These are phyloP conservation scores for Pterophyllum scalare DNA, from an alignment of 2,113 vertebrate genomes.

Conservation along the genomic window DNA sequence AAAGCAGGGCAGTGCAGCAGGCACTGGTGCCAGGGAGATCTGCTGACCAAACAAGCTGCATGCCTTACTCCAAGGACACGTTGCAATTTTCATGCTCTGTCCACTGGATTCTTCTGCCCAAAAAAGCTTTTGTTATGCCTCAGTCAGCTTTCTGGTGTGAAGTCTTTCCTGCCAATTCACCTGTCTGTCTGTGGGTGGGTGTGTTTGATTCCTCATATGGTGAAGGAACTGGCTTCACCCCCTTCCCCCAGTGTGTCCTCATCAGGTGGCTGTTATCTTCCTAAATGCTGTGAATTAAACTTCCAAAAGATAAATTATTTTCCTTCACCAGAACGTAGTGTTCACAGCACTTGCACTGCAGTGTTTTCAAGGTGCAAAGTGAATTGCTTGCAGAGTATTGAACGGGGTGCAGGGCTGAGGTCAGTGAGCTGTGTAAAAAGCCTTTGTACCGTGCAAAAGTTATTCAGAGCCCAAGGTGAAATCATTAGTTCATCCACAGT, in stretches of 20 bases:
- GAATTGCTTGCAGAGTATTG: conserved; percentile 18
- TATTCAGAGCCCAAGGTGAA: conserved; percentile 33
- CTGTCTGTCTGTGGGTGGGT: conserved; percentile 17
- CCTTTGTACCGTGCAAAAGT: neutral
- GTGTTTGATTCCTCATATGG: conserved; percentile 29
- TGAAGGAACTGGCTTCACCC: neutral
- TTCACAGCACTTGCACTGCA: conserved; percentile 14
- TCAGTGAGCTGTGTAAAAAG: conserved; percentile 19
- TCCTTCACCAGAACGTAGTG: neutral
- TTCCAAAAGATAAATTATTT: neutral
- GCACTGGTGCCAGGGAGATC: conserved; percentile 37
- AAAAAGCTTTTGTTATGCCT: conserved; percentile 28
- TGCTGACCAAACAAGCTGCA: conserved; percentile 61
- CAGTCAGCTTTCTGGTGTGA: conserved; percentile 20
- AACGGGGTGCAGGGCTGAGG: conserved; percentile 1
- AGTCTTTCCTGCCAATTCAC: conserved; percentile 21
- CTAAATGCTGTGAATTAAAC: neutral
- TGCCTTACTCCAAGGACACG: conserved; percentile 61
- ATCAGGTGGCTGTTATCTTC: neutral
- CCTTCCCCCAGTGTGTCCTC: neutral
- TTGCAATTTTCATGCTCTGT: conserved; percentile 19
- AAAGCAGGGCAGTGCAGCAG: neutral
- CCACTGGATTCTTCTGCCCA: conserved; percentile 9
- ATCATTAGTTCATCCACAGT: neutral
- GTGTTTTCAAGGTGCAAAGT: conserved; percentile 23